Conservation (phyloP, 2,888 invertebrate species). For the Diabrotica balteata region DNA sequence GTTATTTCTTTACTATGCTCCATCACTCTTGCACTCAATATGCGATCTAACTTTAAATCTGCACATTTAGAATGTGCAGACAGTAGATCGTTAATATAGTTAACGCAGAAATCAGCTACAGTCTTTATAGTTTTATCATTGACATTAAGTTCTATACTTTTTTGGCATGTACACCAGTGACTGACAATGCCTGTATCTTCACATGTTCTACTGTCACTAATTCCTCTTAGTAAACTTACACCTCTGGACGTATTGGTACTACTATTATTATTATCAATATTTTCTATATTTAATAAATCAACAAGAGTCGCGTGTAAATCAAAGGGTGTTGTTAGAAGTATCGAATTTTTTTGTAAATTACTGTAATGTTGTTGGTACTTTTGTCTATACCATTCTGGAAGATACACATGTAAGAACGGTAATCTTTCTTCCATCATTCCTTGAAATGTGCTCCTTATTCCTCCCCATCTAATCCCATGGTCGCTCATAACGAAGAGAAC, state of each 20-base stretch:
- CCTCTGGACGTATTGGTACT: constrained; percentile 3
- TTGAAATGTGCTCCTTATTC: constrained; percentile 82
- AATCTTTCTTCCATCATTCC: constrained; percentile 87
- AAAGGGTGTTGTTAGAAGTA: constrained; percentile 79
- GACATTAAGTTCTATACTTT: constrained; percentile 65
- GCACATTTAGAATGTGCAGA: constrained; percentile 71
- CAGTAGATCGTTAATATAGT: constrained; percentile 71
- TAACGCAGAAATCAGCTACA: constrained; percentile 69
- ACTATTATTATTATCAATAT: constrained; percentile 37
- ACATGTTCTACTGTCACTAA: constrained; percentile 78
- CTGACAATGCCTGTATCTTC: constrained; percentile 77
- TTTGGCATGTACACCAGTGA: constrained; percentile 90
- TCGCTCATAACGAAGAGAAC: constrained; percentile 80
- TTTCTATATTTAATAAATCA: constrained; percentile 68
- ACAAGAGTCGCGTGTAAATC: constrained; percentile 82
- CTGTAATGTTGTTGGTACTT: constrained; percentile 68
- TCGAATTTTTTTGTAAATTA: constrained; percentile 72
- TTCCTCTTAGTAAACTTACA: constrained; percentile 76
- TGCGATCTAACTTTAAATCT: constrained; percentile 66
- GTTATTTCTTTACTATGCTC: constrained; percentile 57
- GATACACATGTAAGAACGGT: constrained; percentile 76
- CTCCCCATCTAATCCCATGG: constrained; percentile 89
- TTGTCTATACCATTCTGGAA: constrained; percentile 76
- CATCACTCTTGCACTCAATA: constrained; percentile 74
- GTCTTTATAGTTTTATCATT: constrained; percentile 65